Conservation (phyloP, 2,888 invertebrate genomes). For the Caradrina clavipalpis region DNA sequence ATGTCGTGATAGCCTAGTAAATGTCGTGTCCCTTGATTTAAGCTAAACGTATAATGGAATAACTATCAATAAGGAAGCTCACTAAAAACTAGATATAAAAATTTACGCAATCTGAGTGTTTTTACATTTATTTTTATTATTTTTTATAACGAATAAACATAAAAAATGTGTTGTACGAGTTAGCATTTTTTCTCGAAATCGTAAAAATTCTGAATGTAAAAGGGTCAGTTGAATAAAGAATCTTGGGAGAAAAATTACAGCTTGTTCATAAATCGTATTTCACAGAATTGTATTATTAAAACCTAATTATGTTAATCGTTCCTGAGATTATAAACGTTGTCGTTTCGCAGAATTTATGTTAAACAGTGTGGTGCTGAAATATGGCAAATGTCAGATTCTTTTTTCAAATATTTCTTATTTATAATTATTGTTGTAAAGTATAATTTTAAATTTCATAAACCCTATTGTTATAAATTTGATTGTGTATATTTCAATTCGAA, state of each 20-base stretch:
- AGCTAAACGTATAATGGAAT: conserved; percentile 72
- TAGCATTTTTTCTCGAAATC: conserved; percentile 43
- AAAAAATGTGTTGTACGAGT: conserved; percentile 34
- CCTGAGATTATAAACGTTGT: conserved; percentile 59
- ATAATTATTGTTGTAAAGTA: conserved; percentile 36
- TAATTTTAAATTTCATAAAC: conserved; percentile 55
- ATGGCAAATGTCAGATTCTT: conserved; percentile 43
- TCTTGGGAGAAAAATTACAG: conserved; percentile 49
- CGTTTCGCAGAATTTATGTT: conserved; percentile 53
- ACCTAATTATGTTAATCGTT: conserved; percentile 60
- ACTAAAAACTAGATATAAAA: conserved; percentile 77
- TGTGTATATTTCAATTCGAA: conserved; percentile 70
- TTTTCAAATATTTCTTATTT: conserved; percentile 28
- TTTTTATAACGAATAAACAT: conserved; percentile 40
- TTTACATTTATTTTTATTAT: conserved; percentile 72
- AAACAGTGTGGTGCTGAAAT: conserved; percentile 56
- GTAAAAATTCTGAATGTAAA: conserved; percentile 24
- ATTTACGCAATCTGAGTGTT: conserved; percentile 81
- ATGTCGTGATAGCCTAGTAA: conserved; percentile 90
- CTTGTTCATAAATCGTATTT: conserved; percentile 50
- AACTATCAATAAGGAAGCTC: conserved; percentile 83
- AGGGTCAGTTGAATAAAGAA: conserved; percentile 25
- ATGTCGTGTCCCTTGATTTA: conserved; percentile 86
- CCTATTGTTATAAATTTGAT: conserved; percentile 67
- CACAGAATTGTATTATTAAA: conserved; percentile 48